Evolutionary conservation across 2,888 invertebrate species (phyloP).

Genomic region (Phyllotreta cruciferae): DNA sequence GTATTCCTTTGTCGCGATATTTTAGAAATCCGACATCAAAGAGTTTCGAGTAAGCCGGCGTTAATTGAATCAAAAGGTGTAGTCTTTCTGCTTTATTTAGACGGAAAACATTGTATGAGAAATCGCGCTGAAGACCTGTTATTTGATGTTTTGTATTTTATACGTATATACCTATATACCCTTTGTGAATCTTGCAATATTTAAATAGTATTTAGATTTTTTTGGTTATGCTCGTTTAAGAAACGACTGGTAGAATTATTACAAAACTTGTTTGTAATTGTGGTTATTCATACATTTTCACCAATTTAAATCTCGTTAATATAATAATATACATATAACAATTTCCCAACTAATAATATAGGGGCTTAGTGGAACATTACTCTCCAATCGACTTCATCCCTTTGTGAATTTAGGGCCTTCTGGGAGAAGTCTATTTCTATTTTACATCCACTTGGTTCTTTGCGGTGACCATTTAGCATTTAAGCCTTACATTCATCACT

Average conservation of each 20-base stretch:
- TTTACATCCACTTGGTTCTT: conserved; percentile 45
- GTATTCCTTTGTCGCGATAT: conserved; percentile 25
- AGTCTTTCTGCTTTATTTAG: conserved; percentile 17
- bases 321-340: no score
- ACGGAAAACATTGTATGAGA: conserved; percentile 4
- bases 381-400: neutral
- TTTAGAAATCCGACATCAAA: conserved; percentile 24
- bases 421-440: conserved; percentile 12
- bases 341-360: no score
- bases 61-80: conserved; percentile 28
- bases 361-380: no score
- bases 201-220: no score
- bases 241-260: no score
- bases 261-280: no score
- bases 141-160: conserved; percentile 12
- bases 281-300: no score
- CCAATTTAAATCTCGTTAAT: no score
- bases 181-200: no score
- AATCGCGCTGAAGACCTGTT: neutral
- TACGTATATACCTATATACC: no score
- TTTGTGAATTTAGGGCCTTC: conserved; percentile 3
- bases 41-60: conserved; percentile 19
- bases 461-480: conserved; percentile 47
- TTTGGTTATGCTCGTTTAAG: no score
- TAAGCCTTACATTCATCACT: conserved; percentile 50